Base-by-base conservation (phyloP, 2,797 vertebrate species). In the Tarsius wallacei region DNA sequence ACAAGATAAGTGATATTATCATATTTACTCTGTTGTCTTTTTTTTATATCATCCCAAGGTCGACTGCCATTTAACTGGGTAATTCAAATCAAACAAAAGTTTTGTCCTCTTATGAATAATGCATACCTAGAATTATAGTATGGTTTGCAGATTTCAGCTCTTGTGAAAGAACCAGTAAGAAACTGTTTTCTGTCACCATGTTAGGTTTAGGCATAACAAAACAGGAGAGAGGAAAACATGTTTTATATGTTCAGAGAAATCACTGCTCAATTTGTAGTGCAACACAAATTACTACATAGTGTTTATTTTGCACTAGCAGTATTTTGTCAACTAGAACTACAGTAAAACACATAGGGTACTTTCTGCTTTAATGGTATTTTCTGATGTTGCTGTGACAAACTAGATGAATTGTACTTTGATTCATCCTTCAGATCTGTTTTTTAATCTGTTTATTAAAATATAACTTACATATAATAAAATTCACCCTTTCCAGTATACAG, bases 351-450 rank as follows among this genome's bases (percentile, higher is more conserved):
- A 57, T 7, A 7, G 55, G 7, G 3, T 33, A 0, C 26, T 28
- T 55, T 80, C 87, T 70, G n/a, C 71, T 89, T 96, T 73, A 24
- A 55, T 36, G 64, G 31, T 76, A 64, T 88, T 93, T 97, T 93
- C 70, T 92, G 71, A 89, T 47, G 9, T 61, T 53, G 42, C 15
- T 71, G 16, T 64, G 31, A 55, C 36, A 90, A 94, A 85, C 55
- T 81, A 57, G 33, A 95, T 90, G 73, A 83, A 89, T 0, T 86
- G 26, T 55, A 77, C 61, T 86, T 96, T 63, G 68, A 78, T 78
- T 53, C 22, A n/a, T 51, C n/a, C 53, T 91, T 93, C 47, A 77
- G 73, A 92, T 59, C 24, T 59, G 21, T 42, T 73, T 74, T 82
- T 78, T 24, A 42, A 51, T 22, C 24, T 88, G 57, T 61, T 85